Conservation (phyloP, 1,140 invertebrate genomes). For the Uloborus diversus region DNA sequence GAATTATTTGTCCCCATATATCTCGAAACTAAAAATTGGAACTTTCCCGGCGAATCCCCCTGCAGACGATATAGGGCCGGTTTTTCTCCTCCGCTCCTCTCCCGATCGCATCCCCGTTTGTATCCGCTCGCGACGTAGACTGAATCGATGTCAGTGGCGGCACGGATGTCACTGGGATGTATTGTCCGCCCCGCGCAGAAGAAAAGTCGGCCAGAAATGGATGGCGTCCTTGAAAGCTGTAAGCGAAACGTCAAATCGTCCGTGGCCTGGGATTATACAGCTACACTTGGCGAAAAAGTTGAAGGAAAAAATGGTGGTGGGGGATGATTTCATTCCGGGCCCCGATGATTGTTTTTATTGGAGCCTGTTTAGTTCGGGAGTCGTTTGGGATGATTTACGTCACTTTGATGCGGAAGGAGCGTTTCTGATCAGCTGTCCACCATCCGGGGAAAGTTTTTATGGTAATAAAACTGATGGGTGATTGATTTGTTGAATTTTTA, state of each 20-base stretch:
- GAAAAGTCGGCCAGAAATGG: slow-evolving; percentile 19
- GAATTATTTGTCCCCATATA: too few relatives aligned
- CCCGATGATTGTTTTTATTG: not conserved
- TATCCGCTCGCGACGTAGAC: not conserved
- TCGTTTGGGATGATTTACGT: too few relatives aligned
- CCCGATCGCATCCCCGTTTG: not conserved
- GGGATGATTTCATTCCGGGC: not conserved
- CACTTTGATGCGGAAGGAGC: too few relatives aligned
- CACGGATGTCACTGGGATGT: slow-evolving; percentile 23
- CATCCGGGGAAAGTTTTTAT: too few relatives aligned
- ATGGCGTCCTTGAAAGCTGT: slow-evolving; percentile 39
- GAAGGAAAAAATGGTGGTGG: not conserved
- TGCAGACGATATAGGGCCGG: too few relatives aligned
- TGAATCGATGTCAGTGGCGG: slow-evolving; percentile 48
- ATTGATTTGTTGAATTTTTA: too few relatives aligned
- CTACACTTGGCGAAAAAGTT: not conserved
- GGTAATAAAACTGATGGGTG: too few relatives aligned
- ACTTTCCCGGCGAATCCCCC: too few relatives aligned
- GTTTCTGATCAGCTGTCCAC: too few relatives aligned
- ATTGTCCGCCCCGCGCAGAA: slow-evolving; percentile 29
- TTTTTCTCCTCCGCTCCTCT: too few relatives aligned
- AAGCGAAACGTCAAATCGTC: slow-evolving; percentile 40
- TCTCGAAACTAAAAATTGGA: too few relatives aligned
- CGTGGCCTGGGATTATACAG: slow-evolving; percentile 28
- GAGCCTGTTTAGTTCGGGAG: too few relatives aligned